These are phyloP conservation scores for Cephus rjabovi DNA, from an alignment of 2,888 invertebrate genomes.

Conservation along the genomic window DNA sequence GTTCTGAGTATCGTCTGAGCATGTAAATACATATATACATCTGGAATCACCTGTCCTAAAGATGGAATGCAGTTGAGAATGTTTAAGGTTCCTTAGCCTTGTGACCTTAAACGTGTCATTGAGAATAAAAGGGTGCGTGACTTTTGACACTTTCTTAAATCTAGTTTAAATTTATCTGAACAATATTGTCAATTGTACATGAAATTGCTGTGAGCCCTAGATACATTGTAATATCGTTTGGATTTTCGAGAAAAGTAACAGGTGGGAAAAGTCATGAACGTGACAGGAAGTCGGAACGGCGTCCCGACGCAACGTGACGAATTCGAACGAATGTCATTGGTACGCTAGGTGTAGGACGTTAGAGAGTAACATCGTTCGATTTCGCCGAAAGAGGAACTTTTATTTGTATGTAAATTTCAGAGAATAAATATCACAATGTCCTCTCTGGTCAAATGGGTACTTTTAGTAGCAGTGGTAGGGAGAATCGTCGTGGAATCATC, in stretches of 20 bases:
- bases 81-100: neutral
- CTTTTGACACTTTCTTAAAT: neutral
- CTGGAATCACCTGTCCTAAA: neutral
- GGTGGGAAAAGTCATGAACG: conserved; percentile 32
- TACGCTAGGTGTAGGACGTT: neutral
- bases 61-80: neutral
- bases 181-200: neutral
- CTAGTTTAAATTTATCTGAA: neutral
- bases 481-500: neutral
- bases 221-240: conserved; percentile 45
- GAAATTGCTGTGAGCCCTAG: conserved; percentile 22
- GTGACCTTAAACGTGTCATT: neutral
- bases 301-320: neutral
- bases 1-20: neutral
- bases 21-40: neutral
- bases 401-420: neutral
- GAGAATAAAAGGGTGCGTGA: neutral
- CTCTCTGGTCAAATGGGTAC: neutral
- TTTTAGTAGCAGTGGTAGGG: neutral
- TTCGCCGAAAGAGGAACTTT: neutral
- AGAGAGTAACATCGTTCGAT: neutral
- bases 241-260: conserved; percentile 34
- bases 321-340: neutral
- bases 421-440: neutral
- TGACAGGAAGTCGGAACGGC: conserved; percentile 39